phyloP scores from a whole-genome alignment of 2,797 vertebrate genomes.

The Myotis vivesi region DNA sequence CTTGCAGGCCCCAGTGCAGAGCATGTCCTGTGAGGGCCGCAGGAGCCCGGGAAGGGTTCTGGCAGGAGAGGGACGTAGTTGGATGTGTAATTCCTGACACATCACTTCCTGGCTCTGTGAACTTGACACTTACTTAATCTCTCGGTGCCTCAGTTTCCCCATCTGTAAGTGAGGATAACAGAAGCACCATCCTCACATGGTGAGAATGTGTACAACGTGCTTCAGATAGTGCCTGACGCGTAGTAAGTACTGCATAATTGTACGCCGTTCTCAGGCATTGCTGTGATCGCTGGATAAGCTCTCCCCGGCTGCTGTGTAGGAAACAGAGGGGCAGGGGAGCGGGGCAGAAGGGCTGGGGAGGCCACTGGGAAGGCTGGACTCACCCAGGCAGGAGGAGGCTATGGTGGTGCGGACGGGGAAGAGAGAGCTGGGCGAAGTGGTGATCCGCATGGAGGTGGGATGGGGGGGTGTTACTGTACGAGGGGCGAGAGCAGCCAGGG shows the following conservation, averaged over 20 bases:
- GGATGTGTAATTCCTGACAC: not conserved
- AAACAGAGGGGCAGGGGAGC: too few species aligned
- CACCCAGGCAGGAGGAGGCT: not conserved
- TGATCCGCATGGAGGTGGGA: not conserved
- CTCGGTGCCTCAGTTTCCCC: not conserved
- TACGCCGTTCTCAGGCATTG: not conserved
- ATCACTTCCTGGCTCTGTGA: not conserved
- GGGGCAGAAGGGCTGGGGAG: not conserved
- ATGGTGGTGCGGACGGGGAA: not conserved
- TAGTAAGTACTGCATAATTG: not conserved
- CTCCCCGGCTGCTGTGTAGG: not conserved
- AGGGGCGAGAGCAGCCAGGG: not conserved
- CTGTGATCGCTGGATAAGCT: not conserved
- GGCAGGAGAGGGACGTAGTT: not conserved
- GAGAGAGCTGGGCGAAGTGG: not conserved
- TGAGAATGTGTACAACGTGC: too few species aligned
- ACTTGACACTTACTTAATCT: not conserved
- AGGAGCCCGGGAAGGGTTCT: not conserved
- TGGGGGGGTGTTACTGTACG: rapidly evolving
- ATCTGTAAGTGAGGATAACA: not conserved
- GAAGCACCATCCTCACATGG: not conserved
- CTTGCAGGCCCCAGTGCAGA: not conserved
- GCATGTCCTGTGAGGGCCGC: not conserved
- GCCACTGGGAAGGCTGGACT: not conserved
- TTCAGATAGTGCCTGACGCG: not conserved